Evolutionary conservation across 1,140 invertebrate genomes (phyloP), one percentile per base, ranked within the genome.

Genomic region (Diorhabda carinulata): DNA sequence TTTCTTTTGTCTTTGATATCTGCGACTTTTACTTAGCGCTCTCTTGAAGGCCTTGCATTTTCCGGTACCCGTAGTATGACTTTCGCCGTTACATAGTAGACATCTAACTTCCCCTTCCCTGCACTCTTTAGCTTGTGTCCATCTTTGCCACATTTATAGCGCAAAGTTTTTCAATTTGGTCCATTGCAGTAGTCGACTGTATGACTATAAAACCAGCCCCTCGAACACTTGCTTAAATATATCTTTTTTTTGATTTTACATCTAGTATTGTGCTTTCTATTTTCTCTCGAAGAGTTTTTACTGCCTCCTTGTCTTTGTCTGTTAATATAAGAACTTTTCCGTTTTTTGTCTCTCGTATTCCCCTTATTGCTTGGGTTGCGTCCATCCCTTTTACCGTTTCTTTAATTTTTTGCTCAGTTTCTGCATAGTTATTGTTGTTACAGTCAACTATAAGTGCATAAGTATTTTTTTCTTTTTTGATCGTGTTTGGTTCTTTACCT

Each of bases 171-270:
- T 40, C 71, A 61, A 25, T 73, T 68, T 0, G 61, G 52, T 40
- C 67, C 69, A n/a, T 66, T 25, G 47, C 72, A 74, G 7, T 70
- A 44, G 3, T 9, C 8, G 25, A 7, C 59, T 3, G 3, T n/a
- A 47, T 74, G 72, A 4, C 45, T 70, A 8, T 41, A 52, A 3
- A 6, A 57, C 72, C 73, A 74, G 64, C 73, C 71, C 52, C 62
- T 74, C 3, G 25, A 60, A 43, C 73, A 74, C 59, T 57, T 73
- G 43, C 45, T 7, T 3, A 71, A 6, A 43, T 69, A n/a, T 5
- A 73, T 40, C 25, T 45, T 60, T 45, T 61, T 60, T 25, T 65
- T 45, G 5, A 72, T 7, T 57, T 42, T 52, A 47, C 72, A 73
- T 8, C 43, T 59, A 25, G 25, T 25, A 25, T 25, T n/a, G n/a